Conservation (phyloP, 2,113 vertebrate species). For the Rhipidura dahli region DNA sequence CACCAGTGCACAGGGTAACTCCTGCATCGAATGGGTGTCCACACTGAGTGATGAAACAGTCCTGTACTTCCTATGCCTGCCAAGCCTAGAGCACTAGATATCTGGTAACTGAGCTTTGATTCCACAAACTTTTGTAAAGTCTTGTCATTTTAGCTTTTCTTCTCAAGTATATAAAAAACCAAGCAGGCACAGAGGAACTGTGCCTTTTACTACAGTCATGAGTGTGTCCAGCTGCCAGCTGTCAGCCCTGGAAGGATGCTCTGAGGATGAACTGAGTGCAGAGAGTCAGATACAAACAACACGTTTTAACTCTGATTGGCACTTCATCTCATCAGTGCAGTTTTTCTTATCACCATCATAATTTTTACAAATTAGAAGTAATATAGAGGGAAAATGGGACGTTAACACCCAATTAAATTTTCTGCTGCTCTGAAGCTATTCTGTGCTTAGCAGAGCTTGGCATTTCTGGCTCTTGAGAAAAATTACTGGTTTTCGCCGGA, state of each 20-base stretch:
- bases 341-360: neutral
- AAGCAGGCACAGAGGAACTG: neutral
- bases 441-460: neutral
- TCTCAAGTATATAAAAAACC: neutral
- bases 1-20: neutral
- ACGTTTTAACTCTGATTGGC: neutral
- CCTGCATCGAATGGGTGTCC: neutral
- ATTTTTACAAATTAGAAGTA: neutral
- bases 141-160: neutral
- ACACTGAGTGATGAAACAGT: neutral
- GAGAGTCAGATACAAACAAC: neutral
- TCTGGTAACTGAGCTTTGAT: neutral
- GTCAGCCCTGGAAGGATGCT: neutral
- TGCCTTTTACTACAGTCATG: neutral
- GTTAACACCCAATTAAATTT: neutral
- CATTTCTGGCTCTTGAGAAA: neutral
- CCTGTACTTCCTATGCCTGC: neutral
- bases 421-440: neutral
- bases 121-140: neutral
- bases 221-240: neutral
- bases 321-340: neutral
- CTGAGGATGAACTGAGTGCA: neutral
- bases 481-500: accelerated
- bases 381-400: neutral
- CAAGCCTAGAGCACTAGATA: neutral